These are phyloP conservation scores for Antechinus flavipes DNA, from an alignment of 2,113 vertebrate genomes.

Conservation along the genomic window DNA sequence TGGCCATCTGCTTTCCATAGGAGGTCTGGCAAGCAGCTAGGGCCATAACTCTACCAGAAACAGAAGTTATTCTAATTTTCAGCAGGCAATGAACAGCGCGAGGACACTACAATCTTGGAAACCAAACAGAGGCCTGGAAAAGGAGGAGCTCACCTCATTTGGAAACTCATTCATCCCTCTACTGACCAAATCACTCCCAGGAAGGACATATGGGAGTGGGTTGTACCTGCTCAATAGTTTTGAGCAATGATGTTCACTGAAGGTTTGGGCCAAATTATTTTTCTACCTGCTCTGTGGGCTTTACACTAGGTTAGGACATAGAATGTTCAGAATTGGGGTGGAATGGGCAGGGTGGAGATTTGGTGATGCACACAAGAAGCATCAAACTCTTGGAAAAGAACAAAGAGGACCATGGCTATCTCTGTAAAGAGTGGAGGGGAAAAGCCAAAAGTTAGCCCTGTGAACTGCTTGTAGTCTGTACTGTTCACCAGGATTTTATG, in stretches of 20 bases:
- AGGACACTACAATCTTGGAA: neutral
- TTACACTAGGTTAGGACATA: neutral
- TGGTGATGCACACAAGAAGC: neutral
- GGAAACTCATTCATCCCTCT: neutral
- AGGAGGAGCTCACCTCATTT: neutral
- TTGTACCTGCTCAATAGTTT: neutral
- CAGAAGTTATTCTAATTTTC: neutral
- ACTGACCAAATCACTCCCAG: neutral
- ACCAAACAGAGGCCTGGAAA: neutral
- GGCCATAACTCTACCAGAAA: neutral
- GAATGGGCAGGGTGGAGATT: neutral
- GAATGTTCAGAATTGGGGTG: neutral
- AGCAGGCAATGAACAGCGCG: neutral
- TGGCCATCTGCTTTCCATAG: neutral
- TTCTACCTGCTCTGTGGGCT: neutral
- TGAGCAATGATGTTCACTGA: neutral
- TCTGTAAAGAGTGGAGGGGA: neutral
- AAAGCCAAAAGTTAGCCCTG: neutral
- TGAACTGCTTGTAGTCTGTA: neutral
- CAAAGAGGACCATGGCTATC: neutral
- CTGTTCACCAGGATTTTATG: neutral
- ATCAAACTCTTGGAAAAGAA: neutral
- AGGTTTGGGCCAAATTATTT: neutral
- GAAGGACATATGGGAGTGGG: neutral
- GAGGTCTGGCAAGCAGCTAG: neutral